Base-by-base conservation (phyloP, 2,113 vertebrate species). In the Calonectris borealis region DNA sequence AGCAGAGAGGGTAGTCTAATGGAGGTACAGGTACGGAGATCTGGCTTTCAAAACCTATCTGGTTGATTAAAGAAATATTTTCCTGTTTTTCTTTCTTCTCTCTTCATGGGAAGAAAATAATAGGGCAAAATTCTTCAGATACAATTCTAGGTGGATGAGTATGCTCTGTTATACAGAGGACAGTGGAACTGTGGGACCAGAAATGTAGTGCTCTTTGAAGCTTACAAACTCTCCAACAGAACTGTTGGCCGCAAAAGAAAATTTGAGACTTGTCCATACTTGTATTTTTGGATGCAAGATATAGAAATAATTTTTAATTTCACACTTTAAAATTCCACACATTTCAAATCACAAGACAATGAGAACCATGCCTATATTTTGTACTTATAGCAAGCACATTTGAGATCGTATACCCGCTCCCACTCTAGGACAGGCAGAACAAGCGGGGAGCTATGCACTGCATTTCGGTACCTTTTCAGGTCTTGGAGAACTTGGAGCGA, bases 371-470 rank as follows among this genome's bases (percentile, higher is more conserved):
- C 26, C 15, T 61, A 0, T 17, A 4, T 42, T 55, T 40, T 82
- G 57, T 25, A 21, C 26, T 49, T 61, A 2, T 0, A 54, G 22
- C 57, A 48, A 9, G 31, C 31, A 10, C 4, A 4, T 1, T 2
- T 31, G 54, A 38, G 46, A 24, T 75, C 3, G 1, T 16, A 4
- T 4, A 6, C 11, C 7, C 6, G 0, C 6, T 27, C 17, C 46
- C 2, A 8, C 15, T 4, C 10, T 17, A 3, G 70, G 75, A 20
- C 25, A 26, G 46, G 42, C 46, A 42, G 64, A 55, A 52, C 9
- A 4, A 31, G 13, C 1, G 2, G 55, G 44, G 57, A 76, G 60
- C 29, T 0, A 0, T 8, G 27, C 1, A 0, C 29, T 58, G 18
- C 32, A 11, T 46, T 48, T n/a, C 0, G 5, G 7, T 42, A 7